These are phyloP conservation scores for Dolichallabes microphthalmus DNA, from an alignment of 2,113 vertebrate genomes.

Conservation along the genomic window DNA sequence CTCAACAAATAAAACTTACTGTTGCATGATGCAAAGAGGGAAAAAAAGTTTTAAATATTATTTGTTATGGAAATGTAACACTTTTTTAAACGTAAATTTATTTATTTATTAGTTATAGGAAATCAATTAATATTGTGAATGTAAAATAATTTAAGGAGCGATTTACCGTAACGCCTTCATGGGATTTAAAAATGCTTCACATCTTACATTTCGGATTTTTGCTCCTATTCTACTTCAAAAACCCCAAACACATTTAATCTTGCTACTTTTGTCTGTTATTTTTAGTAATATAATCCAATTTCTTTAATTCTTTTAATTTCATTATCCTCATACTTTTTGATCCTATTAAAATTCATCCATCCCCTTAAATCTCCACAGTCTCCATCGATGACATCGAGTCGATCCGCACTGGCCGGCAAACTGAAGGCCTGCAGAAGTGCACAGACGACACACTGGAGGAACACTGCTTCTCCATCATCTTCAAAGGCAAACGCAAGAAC, in stretches of 20 bases:
- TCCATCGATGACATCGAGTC: slow-evolving; percentile 89
- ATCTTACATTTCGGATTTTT: too few species aligned
- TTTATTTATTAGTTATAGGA: too few species aligned
- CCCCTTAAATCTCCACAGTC: slow-evolving; percentile 69
- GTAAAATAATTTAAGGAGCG: too few species aligned
- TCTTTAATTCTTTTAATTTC: neutral
- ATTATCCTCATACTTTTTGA: neutral
- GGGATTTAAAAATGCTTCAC: too few species aligned
- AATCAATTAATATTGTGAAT: too few species aligned
- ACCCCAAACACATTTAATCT: neutral
- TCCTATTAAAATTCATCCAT: neutral
- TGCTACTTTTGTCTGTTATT: neutral
- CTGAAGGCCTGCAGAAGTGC: slow-evolving; percentile 85
- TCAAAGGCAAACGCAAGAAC: slow-evolving; percentile 83
- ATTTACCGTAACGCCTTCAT: too few species aligned
- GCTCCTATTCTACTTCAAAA: neutral
- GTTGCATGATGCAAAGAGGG: too few species aligned
- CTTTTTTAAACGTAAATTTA: too few species aligned
- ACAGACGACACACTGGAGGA: slow-evolving; percentile 73
- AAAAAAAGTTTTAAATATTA: too few species aligned
- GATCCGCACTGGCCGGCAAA: slow-evolving; percentile 85
- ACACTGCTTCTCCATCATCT: slow-evolving; percentile 91
- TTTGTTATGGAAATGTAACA: too few species aligned
- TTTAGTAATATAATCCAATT: neutral
- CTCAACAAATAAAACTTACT: too few species aligned